These are phyloP conservation scores for Trichonephila inaurata DNA, from an alignment of 1,140 invertebrate species.

Conservation along the genomic window DNA sequence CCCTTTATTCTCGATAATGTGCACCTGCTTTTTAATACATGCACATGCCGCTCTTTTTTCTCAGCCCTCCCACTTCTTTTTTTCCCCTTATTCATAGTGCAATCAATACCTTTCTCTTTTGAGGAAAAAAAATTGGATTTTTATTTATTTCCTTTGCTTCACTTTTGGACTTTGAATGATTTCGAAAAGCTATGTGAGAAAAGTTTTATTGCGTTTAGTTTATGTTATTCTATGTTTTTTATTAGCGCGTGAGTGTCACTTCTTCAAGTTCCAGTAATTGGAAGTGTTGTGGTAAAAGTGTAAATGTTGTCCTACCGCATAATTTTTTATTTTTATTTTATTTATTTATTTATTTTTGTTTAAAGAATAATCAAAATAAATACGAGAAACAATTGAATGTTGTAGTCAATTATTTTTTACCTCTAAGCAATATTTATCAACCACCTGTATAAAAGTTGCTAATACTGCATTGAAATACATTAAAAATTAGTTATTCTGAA, in stretches of 20 bases:
- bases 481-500: too few species aligned
- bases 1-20: constrained; percentile 56
- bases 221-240: neutral
- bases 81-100: neutral
- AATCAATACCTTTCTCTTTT: constrained; percentile 57
- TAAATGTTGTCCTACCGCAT: neutral
- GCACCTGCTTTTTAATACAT: constrained; percentile 61
- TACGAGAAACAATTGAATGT: too few species aligned
- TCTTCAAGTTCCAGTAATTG: too few species aligned
- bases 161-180: constrained; percentile 49
- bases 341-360: too few species aligned
- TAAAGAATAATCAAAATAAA: neutral
- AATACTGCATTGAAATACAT: too few species aligned
- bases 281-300: too few species aligned
- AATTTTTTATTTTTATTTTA: neutral
- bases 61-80: neutral
- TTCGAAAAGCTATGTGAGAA: neutral
- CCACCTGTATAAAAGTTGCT: too few species aligned
- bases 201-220: constrained; percentile 1
- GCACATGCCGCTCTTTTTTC: constrained; percentile 10
- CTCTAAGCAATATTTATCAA: too few species aligned
- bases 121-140: neutral
- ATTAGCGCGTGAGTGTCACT: neutral
- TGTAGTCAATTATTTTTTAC: too few species aligned
- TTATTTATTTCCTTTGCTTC: neutral